Evolutionary conservation across 2,797 vertebrate genomes (phyloP), one percentile per base, ranked within the genome.

Genomic region (Dryobates pubescens): DNA sequence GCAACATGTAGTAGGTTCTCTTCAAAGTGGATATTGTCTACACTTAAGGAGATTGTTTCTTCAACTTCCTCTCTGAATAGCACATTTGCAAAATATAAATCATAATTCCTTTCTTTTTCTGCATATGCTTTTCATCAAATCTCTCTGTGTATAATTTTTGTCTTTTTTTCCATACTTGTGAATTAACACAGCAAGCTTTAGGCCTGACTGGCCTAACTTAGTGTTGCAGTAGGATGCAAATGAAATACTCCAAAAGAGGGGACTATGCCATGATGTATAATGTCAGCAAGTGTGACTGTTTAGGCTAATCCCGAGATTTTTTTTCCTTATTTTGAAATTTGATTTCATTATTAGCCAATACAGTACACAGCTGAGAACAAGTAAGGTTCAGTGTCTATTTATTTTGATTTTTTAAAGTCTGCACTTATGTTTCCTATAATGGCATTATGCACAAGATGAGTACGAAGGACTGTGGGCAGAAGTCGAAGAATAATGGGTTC

Each of bases 371-470:
- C 19, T 34, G 51, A 45, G 22, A 72, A 79, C 45, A 8, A 71
- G 17, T 19, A 82, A 82, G 41, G 8, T 6, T 94, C 24, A 11
- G 4, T 61, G n/a, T 49, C 13, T 64, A 3, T 47, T 77, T 75
- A 17, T 78, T 82, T 80, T 41, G 29, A 57, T 24, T 51, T 13
- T 51, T 13, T 24, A 24, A 24, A 41, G 16, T 43, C 7, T 56
- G 16, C 16, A 5, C 4, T 79, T 69, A 63, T 5, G 14, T 32
- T 79, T 84, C 23, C 26, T 71, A 0, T 27, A 22, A 30, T 11
- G 49, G 18, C 1, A 0, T 41, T 86, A 51, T 4, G 20, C 13
- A n/a, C 15, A 47, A 36, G 23, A 18, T 0, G 13, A 74, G 6
- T 29, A 29, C 8, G 58, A 29, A 90, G 27, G 13, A 8, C 27